Evolutionary conservation across 2,888 invertebrate genomes (phyloP), one percentile per base, ranked within the genome.

Genomic region (Tetheella fluctuosa): DNA sequence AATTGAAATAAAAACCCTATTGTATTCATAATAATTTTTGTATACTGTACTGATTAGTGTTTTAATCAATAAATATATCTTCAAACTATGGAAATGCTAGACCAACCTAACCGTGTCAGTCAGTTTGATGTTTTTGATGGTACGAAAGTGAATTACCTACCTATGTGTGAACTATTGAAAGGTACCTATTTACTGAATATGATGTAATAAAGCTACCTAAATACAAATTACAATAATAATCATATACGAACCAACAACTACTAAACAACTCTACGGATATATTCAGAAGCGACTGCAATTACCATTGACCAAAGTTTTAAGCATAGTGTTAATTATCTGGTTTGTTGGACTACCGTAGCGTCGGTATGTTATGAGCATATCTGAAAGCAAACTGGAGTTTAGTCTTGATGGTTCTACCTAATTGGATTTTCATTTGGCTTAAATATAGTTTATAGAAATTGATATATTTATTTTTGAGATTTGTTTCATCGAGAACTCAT

Each of bases 301-400:
- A 92, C 91, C 91, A 74, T 80, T 76, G 73, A 89, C 67, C 83
- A 91, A 81, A 62, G 68, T 74, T 73, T 81, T 87, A 77, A 91
- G 70, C 73, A 90, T 75, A 77, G 74, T 72, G 73, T 81, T 84
- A 67, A 89, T 67, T 57, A 90, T 82, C 72, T 87, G 87, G 71
- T 85, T 81, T 63, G 88, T 84, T 48, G 88, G 85, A 77, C 80
- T 83, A 71, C 81, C 74, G 73, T 76, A 65, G 64, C 84, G 81
- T 70, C 81, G 83, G 76, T 84, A 87, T 64, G 69, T 67, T 66
- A 90, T 68, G 74, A 92, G 84, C 83, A 87, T 80, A 89, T 92
- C 91, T 92, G 91, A 87, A 92, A 91, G 64, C 70, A 91, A 89
- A 85, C 72, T 77, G 63, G 54, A 69, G 59, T 79, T 81, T 79